phyloP scores from a whole-genome alignment of 2,797 vertebrate genomes.

The Danio choprae region DNA sequence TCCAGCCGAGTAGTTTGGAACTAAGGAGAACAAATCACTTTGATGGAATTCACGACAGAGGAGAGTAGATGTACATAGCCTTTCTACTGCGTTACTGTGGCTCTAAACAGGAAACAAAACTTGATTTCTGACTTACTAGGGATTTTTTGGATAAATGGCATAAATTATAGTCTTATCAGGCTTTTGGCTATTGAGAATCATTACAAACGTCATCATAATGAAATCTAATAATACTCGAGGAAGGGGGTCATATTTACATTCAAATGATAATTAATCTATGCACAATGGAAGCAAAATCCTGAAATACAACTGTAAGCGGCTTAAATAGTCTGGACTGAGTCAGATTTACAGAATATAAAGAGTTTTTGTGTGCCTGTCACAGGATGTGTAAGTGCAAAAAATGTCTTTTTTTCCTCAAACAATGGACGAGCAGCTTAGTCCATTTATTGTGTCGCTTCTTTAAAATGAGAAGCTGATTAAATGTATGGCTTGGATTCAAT shows the following conservation, averaged over 20 bases:
- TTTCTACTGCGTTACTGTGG: background rate
- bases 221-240: conserved; percentile 19
- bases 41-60: conserved; percentile 58
- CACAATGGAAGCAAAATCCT: conserved; percentile 10
- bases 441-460: background rate
- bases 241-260: conserved; percentile 21
- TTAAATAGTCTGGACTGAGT: conserved; percentile 16
- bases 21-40: conserved; percentile 72
- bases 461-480: background rate
- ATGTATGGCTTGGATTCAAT: background rate
- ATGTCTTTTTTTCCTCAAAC: background rate
- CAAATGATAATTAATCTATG: conserved; percentile 10
- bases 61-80: background rate
- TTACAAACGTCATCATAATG: conserved; percentile 19
- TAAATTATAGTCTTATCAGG: conserved; percentile 19
- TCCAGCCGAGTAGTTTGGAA: conserved; percentile 67
- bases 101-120: background rate
- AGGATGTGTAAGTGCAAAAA: background rate
- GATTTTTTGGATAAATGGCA: background rate
- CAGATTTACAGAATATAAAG: conserved; percentile 17
- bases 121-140: background rate
- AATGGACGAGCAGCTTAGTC: background rate
- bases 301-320: background rate
- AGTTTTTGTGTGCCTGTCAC: conserved; percentile 4
- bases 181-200: background rate